phyloP scores from a whole-genome alignment of 2,797 vertebrate genomes.

The Bothrops alternatus region DNA sequence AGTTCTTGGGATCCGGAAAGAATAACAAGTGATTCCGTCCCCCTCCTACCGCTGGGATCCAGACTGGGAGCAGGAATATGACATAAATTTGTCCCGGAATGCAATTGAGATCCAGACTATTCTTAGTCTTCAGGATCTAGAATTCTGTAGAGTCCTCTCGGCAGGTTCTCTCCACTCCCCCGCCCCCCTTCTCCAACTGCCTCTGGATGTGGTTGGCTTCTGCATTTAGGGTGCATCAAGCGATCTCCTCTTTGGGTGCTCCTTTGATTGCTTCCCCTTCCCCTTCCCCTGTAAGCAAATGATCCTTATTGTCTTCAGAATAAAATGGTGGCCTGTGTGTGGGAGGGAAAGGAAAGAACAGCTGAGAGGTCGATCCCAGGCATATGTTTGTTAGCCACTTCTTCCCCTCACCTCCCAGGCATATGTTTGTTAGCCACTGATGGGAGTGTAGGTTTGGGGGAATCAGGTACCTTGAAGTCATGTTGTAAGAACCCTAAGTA shows the following conservation, averaged over 20 bases:
- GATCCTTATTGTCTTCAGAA: background rate
- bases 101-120: background rate
- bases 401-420: background rate
- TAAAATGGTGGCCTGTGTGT: background rate
- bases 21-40: background rate
- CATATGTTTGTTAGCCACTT: background rate
- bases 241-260: background rate
- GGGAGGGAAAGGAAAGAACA: background rate
- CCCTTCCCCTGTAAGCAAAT: too few species aligned
- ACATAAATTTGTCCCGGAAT: background rate
- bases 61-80: background rate
- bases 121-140: background rate
- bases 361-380: background rate
- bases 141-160: background rate
- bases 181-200: too few species aligned
- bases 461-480: background rate
- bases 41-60: background rate
- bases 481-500: background rate
- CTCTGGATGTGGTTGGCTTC: too few species aligned
- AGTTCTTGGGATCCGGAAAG: background rate
- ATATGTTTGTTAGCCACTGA: background rate
- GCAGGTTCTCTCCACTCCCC: too few species aligned
- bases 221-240: background rate
- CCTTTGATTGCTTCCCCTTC: background rate
- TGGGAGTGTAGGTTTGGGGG: background rate